Base-by-base conservation (phyloP, 2,113 vertebrate genomes). In the Cnemophilus loriae region DNA sequence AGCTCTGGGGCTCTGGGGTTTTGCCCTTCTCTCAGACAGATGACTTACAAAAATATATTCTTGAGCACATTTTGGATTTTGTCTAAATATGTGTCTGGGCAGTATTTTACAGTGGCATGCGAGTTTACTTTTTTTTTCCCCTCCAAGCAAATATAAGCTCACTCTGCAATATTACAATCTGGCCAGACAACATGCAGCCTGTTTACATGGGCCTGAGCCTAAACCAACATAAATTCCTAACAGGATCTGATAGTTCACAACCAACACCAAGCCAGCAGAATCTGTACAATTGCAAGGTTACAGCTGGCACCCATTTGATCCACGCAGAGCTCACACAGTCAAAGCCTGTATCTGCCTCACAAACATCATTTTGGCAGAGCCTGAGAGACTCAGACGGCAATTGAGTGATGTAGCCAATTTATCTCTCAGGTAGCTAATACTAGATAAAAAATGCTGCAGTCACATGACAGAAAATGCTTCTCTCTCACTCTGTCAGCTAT, bases 371-470 rank as follows among this genome's bases (percentile, higher is more conserved):
- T 41, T 91, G 57, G 61, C 87, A 93, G 35, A 89, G 74, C 15
- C 65, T 75, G 50, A 75, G 74, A 82, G 33, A 67, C 56, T 87
- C 68, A 46, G 53, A 46, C 28, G 63, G 83, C 0, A 10, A 44
- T 0, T 60, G 60, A 91, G 61, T 23, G 44, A 68, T 68, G 33
- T 8, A 78, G 78, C 27, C 41, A 89, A 26, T 47, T 93, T 27
- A 59, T 84, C 78, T 75, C 73, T 85, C 61, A 87, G 69, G 52
- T 59, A 84, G 17, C 68, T 85, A 69, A 60, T 71, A 35, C 52
- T 47, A 63, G 44, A 71, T 55, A 56, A 90, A 82, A 92, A 86
- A 60, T n/a, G 13, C 50, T 74, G 46, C 63, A 91, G 55, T 30
- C 4, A 1, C 32, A 28, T 74, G 64, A 65, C 77, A 84, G n/a